These are phyloP conservation scores for Acrocephalus scirpaceus DNA, from an alignment of 2,797 vertebrate genomes.

Conservation along the genomic window DNA sequence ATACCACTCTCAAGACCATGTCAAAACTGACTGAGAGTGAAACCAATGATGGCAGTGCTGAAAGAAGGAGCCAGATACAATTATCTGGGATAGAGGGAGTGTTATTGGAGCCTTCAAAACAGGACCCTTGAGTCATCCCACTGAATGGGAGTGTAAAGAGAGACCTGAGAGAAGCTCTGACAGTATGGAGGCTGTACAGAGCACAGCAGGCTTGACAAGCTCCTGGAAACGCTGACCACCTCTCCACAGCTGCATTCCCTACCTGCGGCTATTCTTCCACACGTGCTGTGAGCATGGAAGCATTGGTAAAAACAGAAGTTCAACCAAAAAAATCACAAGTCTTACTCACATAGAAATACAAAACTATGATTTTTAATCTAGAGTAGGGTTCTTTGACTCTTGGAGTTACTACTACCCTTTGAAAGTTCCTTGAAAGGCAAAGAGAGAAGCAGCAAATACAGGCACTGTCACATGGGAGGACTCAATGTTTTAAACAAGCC, in stretches of 20 bases:
- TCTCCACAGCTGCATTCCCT: background rate
- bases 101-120: background rate
- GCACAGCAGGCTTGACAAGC: background rate
- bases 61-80: background rate
- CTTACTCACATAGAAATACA: background rate
- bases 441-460: background rate
- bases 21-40: background rate
- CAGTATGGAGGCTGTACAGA: background rate
- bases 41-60: background rate
- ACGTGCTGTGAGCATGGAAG: accelerated
- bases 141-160: background rate
- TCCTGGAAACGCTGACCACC: background rate
- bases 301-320: background rate
- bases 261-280: background rate
- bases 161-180: background rate
- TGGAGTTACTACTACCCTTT: background rate
- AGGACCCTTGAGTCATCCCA: background rate
- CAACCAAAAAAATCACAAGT: background rate
- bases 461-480: background rate
- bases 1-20: background rate
- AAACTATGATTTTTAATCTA: background rate
- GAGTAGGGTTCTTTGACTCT: background rate
- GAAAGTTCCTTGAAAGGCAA: background rate
- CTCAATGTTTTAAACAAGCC: background rate
- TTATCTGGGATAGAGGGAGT: background rate